Percentiles rank a stretch among this genome's conserved stretches.
Evolutionary conservation across 2,113 vertebrate species (phyloP).

Genomic region (Ornithorhynchus anatinus): DNA sequence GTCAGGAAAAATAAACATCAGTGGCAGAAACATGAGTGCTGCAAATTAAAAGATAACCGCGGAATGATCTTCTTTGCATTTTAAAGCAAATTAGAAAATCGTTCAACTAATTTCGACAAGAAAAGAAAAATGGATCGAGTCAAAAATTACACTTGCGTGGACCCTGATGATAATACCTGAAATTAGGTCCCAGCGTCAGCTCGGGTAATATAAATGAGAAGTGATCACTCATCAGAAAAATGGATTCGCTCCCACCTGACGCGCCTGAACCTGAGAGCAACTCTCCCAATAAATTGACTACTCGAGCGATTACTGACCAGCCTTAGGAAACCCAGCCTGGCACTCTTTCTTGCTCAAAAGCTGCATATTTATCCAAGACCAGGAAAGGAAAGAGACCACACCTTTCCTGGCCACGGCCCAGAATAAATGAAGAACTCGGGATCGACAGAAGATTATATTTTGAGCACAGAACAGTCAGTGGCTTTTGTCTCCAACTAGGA

Average conservation of each 20-base stretch:
- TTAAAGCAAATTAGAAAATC: conserved; percentile 56
- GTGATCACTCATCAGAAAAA: conserved; percentile 64
- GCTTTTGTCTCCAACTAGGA: neutral
- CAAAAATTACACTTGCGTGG: conserved; percentile 49
- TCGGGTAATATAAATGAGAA: conserved; percentile 36
- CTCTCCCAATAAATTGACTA: conserved; percentile 48
- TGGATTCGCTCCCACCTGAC: conserved; percentile 39
- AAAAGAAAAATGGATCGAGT: conserved; percentile 55
- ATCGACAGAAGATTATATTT: neutral
- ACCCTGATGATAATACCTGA: conserved; percentile 54
- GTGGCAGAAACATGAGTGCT: conserved; percentile 32
- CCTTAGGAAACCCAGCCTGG: conserved; percentile 32
- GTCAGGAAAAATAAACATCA: conserved; percentile 47
- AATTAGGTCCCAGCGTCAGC: conserved; percentile 56
- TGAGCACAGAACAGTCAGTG: neutral
- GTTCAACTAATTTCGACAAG: conserved; percentile 56
- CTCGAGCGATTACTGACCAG: conserved; percentile 44
- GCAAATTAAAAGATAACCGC: conserved; percentile 61
- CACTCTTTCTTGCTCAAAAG: conserved; percentile 45
- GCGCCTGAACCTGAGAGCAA: conserved; percentile 40
- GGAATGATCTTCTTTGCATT: conserved; percentile 58
- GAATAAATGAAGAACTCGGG: neutral
- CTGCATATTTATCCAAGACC: conserved; percentile 32
- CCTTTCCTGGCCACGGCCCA: conserved; percentile 1
- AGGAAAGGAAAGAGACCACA: conserved; percentile 22